A percentile compares a stretch with the other conserved stretches of the same genome.
phyloP scores from a whole-genome alignment of 2,888 invertebrate genomes.

The Oxystoma pomonae region DNA sequence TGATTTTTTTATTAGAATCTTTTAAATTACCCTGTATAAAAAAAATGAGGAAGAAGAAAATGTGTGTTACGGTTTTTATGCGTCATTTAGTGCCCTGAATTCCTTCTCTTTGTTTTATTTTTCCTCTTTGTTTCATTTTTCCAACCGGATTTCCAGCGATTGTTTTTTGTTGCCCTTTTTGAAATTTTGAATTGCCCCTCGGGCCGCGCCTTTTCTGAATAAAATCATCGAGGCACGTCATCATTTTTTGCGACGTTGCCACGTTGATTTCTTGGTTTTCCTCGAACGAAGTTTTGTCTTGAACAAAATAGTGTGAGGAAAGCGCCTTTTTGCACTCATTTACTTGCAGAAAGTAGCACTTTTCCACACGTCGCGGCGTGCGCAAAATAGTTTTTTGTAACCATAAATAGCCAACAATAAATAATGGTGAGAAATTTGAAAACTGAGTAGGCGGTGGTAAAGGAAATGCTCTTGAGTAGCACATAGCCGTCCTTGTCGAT shows the following conservation, averaged over 20 bases:
- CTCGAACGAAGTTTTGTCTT: neutral
- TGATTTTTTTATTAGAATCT: too few relatives aligned
- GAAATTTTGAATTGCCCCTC: neutral
- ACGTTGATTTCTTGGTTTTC: neutral
- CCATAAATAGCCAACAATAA: too few relatives aligned
- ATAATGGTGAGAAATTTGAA: too few relatives aligned
- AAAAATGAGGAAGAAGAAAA: neutral
- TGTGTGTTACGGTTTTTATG: neutral
- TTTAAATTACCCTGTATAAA: neutral
- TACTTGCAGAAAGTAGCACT: too few relatives aligned
- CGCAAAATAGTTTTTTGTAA: too few relatives aligned
- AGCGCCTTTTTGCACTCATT: too few relatives aligned
- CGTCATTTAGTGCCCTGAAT: neutral
- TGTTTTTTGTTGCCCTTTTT: neutral
- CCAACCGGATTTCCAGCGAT: conserved; percentile 1
- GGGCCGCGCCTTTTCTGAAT: neutral
- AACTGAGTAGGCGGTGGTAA: too few relatives aligned
- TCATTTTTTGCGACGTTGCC: conserved; percentile 15
- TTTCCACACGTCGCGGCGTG: too few relatives aligned
- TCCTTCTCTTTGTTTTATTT: neutral
- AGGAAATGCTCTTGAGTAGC: too few relatives aligned
- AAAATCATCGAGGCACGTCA: conserved; percentile 10
- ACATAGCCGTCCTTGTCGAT: too few relatives aligned
- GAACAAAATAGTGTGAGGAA: too few relatives aligned
- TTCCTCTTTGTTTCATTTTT: neutral